phyloP scores from a whole-genome alignment of 2,113 vertebrate species.

The Heterotilapia buettikoferi region DNA sequence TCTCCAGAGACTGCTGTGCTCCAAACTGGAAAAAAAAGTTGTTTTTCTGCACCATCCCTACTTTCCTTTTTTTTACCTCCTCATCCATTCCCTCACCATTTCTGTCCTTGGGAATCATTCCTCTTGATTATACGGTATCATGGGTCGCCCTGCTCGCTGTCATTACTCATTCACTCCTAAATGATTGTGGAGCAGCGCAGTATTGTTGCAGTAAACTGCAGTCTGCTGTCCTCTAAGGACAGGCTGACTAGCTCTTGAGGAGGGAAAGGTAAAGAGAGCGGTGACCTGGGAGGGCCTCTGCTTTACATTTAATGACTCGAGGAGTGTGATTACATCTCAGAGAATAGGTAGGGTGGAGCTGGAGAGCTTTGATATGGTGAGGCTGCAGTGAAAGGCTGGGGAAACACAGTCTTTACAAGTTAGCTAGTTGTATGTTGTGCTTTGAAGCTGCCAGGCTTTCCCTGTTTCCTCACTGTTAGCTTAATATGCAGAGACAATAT shows the following conservation, averaged over 20 bases:
- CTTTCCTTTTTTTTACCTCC: background rate
- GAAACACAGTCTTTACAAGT: background rate
- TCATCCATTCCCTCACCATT: background rate
- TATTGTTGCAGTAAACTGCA: constrained; percentile 10
- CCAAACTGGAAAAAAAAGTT: background rate
- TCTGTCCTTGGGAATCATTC: constrained; percentile 38
- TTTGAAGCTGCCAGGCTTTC: background rate
- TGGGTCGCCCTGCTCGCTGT: constrained; percentile 28
- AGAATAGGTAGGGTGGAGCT: constrained; percentile 27
- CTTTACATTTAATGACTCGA: constrained; percentile 17
- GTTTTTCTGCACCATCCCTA: background rate
- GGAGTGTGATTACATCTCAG: constrained; percentile 39
- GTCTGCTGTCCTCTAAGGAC: background rate
- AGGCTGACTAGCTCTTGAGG: background rate
- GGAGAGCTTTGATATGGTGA: constrained; percentile 8
- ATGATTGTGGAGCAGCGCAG: constrained; percentile 28
- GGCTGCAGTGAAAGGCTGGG: background rate
- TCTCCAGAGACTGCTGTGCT: constrained; percentile 17
- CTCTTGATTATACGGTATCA: constrained; percentile 57
- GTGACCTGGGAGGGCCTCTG: constrained; percentile 16
- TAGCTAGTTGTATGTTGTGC: background rate
- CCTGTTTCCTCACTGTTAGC: background rate
- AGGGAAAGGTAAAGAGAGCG: background rate
- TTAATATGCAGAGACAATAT: background rate
- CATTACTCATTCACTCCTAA: constrained; percentile 50